Base-by-base conservation (phyloP, 1,140 invertebrate genomes). In the Wiebesia pumilae region DNA sequence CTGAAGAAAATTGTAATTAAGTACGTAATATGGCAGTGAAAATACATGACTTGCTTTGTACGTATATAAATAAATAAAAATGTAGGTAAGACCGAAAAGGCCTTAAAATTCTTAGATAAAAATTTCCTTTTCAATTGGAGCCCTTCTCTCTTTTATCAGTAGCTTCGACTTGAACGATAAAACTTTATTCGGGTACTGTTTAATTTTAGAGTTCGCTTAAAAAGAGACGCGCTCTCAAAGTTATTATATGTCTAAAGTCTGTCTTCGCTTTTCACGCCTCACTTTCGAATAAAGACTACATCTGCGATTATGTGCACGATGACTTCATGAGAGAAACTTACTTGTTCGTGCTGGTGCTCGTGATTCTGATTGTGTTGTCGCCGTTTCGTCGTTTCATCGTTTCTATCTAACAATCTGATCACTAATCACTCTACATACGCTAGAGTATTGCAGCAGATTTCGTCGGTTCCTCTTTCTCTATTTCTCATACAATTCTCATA, bases 131-230 rank as follows among this genome's bases (percentile, higher is more conserved):
- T 84, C 83, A 47, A 65, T 84, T 67, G 35, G 1, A 30, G 43
- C 27, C 38, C 38, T 43, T 47, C 62, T 73, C 30, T 21, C 73
- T 62, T 43, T 47, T 73, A 78, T 65, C 69, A 24, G 27, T 1
- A n/a, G 81, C 27, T 86, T 77, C 51, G 67, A 33, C 62, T 58
- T 30, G 38, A 40, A 10, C 51, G 79, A 86, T 86, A 81, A 86
- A 86, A 84, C 58, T 84, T 84, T 84, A 84, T 84, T 80, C 83
- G 77, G 67, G 30, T 62, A 73, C 62, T 77, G 80, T 86, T 82
- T 86, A 86, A 86, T 82, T 86, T 86, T 86, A 86, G 85, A 82
- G 51, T 86, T 79, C 85, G 84, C 43, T 78, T 71, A 81, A 43
- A 54, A n/a, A 19, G 40, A 73, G 81, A 73, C 65, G 81, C 54